Percentiles rank a stretch among this genome's conserved stretches.
Evolutionary conservation across 2,888 invertebrate genomes (phyloP).

Genomic region (Entomobrya proxima): DNA sequence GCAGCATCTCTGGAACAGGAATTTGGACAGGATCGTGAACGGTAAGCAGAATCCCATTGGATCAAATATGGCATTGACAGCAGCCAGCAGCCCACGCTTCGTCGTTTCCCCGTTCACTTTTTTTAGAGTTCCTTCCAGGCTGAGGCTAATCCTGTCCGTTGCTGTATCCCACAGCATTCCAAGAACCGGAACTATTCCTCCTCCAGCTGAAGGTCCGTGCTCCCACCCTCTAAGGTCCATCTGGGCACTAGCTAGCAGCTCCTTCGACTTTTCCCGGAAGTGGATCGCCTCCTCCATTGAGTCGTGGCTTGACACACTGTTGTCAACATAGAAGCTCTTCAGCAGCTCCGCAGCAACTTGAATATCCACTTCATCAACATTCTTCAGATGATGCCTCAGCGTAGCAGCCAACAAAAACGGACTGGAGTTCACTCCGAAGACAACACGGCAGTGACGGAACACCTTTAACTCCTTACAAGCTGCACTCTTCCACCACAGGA

Average conservation of each 20-base stretch:
- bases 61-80: neutral
- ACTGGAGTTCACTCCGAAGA: slow-evolving; percentile 8
- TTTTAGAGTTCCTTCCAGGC: neutral
- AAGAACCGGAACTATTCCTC: neutral
- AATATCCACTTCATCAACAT: neutral
- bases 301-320: neutral
- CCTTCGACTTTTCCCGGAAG: neutral
- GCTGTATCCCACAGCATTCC: neutral
- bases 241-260: neutral
- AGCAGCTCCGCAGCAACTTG: neutral
- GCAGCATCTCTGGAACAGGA: neutral
- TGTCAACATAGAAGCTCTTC: slow-evolving; percentile 13
- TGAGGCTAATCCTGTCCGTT: neutral
- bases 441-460: neutral
- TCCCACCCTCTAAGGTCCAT: slow-evolving; percentile 31
- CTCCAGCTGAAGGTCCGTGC: neutral
- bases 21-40: neutral
- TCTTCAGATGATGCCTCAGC: neutral
- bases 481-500: slow-evolving; percentile 2
- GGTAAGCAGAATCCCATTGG: neutral
- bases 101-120: neutral
- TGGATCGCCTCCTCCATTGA: neutral
- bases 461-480: neutral
- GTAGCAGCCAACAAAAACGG: neutral
- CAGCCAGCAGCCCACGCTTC: neutral